Conservation (phyloP, 2,888 invertebrate species). For the Phaonia tiefii region DNA sequence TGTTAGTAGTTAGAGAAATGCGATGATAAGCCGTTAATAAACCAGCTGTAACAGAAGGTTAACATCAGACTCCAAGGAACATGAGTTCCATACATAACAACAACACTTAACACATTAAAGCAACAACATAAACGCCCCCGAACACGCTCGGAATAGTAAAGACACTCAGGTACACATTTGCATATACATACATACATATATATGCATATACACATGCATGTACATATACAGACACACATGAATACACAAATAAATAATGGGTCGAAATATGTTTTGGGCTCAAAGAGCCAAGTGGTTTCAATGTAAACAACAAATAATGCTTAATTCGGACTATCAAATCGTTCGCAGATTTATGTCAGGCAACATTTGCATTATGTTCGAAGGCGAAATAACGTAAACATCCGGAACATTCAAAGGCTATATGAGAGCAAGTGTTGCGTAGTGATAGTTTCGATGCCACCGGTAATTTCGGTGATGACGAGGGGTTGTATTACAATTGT, state of each 20-base stretch:
- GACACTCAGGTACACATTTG: neutral
- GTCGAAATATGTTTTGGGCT: constrained; percentile 22
- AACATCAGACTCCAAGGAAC: constrained; percentile 14
- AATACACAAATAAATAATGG: constrained; percentile 20
- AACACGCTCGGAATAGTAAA: neutral
- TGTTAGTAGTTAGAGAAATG: constrained; percentile 16
- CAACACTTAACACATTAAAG: neutral
- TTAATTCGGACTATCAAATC: constrained; percentile 44
- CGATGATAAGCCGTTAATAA: constrained; percentile 51
- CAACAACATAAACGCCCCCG: neutral
- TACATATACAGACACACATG: neutral
- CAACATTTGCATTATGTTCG: constrained; percentile 34
- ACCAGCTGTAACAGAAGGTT: constrained; percentile 40
- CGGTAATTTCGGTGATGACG: too few species aligned
- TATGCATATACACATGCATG: neutral
- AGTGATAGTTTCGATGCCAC: too few species aligned
- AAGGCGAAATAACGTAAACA: too few species aligned
- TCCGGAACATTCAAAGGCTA: too few species aligned
- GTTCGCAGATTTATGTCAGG: constrained; percentile 58
- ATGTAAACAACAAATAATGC: constrained; percentile 39
- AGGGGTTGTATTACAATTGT: too few species aligned
- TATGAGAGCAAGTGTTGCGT: too few species aligned
- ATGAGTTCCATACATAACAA: constrained; percentile 12
- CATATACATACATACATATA: neutral
- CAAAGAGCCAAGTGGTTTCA: constrained; percentile 5